phyloP scores from a whole-genome alignment of 53 echinoderm and acorn worm species.

The Holothuria scabra region DNA sequence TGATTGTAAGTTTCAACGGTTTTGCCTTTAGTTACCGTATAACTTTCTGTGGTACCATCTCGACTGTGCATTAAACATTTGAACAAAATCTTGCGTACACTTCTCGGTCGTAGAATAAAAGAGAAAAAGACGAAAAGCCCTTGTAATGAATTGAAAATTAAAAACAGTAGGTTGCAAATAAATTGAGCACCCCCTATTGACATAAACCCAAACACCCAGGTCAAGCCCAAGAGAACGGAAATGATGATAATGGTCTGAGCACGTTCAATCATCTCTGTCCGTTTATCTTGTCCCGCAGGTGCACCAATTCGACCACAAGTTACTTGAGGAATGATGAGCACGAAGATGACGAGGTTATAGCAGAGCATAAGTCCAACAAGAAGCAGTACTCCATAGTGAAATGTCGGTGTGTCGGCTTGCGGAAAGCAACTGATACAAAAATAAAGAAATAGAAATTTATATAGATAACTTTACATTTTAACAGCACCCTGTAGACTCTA shows the following conservation, averaged over 20 bases:
- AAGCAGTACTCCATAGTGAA: slow-evolving; percentile 66
- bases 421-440: slow-evolving; percentile 67
- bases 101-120: slow-evolving; percentile 58
- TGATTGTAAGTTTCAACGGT: too few species aligned
- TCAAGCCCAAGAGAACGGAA: slow-evolving; percentile 67
- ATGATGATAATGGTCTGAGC: slow-evolving; percentile 45
- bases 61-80: too few species aligned
- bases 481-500: too few species aligned
- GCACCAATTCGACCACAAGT: slow-evolving; percentile 54
- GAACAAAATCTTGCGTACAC: slow-evolving; percentile 58
- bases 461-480: too few species aligned
- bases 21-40: too few species aligned
- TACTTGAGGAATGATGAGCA: slow-evolving; percentile 57
- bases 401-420: slow-evolving; percentile 39
- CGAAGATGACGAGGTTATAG: slow-evolving; percentile 63
- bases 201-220: slow-evolving; percentile 72
- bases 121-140: slow-evolving; percentile 69
- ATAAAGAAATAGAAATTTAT: background rate
- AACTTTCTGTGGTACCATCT: too few species aligned
- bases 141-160: slow-evolving; percentile 78
- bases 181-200: slow-evolving; percentile 54
- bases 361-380: slow-evolving; percentile 58
- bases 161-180: slow-evolving; percentile 71
- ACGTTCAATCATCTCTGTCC: slow-evolving; percentile 13
- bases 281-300: background rate